phyloP scores from a whole-genome alignment of 2,113 vertebrate genomes.

The Zosterops pallidus region DNA sequence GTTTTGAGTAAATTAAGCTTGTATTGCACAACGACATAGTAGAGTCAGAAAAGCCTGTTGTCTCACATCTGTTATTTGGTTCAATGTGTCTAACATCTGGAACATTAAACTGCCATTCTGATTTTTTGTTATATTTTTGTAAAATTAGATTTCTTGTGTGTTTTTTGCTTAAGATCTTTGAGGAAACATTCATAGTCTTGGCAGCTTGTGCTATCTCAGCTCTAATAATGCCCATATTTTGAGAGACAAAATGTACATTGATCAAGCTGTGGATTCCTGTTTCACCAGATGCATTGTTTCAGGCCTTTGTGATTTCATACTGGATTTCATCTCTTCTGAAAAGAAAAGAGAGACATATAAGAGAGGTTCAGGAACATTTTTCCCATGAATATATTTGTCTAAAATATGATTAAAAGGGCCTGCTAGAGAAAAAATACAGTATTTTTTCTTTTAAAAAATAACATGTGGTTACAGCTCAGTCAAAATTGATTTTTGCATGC shows the following conservation, averaged over 20 bases:
- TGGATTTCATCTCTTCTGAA: conserved; percentile 53
- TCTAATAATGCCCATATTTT: conserved; percentile 49
- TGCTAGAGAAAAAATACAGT: neutral
- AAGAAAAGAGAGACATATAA: conserved; percentile 18
- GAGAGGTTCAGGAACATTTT: conserved; percentile 36
- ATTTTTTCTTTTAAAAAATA: conserved; percentile 5
- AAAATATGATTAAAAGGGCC: conserved; percentile 27
- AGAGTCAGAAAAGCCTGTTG: conserved; percentile 6
- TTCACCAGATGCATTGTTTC: conserved; percentile 50
- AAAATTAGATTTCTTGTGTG: conserved; percentile 48
- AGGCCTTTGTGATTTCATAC: conserved; percentile 60
- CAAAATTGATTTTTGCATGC: conserved; percentile 15
- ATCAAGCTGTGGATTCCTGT: conserved; percentile 14
- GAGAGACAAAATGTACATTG: conserved; percentile 44
- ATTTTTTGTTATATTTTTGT: conserved; percentile 56
- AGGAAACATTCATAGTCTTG: conserved; percentile 28
- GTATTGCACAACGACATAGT: neutral
- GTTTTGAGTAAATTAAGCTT: neutral
- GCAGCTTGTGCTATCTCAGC: conserved; percentile 36
- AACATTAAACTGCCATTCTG: conserved; percentile 20
- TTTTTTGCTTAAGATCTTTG: conserved; percentile 24
- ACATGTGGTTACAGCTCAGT: neutral
- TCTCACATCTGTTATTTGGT: conserved; percentile 19
- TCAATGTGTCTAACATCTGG: conserved; percentile 54
- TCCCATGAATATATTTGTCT: conserved; percentile 54